A percentile compares a stretch with the other conserved stretches of the same genome.
phyloP scores from a whole-genome alignment of 2,113 vertebrate genomes.

The Ctenomys sociabilis region DNA sequence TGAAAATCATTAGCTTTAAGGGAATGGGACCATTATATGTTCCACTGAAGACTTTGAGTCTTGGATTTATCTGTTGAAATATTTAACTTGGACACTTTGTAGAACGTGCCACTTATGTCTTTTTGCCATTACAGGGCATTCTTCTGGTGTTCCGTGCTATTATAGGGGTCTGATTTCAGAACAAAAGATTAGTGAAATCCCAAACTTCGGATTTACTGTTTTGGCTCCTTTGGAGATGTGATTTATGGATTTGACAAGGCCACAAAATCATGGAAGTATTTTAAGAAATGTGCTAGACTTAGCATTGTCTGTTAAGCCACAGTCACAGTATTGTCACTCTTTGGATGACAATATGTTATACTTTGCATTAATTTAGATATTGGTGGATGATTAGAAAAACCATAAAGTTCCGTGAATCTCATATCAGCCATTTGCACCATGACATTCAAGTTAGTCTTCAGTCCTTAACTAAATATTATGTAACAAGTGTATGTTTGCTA shows the following conservation, averaged over 20 bases:
- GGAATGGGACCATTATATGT: slow-evolving; percentile 18
- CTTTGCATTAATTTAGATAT: slow-evolving; percentile 52
- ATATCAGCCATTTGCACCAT: not conserved
- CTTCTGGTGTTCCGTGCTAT: not conserved
- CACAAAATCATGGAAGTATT: slow-evolving; percentile 31
- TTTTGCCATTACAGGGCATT: not conserved
- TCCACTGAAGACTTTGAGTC: not conserved
- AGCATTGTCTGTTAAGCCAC: not conserved
- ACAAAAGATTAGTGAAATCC: slow-evolving; percentile 23
- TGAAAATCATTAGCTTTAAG: slow-evolving; percentile 19
- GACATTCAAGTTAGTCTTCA: slow-evolving; percentile 22
- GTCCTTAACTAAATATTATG: slow-evolving; percentile 2
- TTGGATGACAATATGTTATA: not conserved
- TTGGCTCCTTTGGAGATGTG: not conserved
- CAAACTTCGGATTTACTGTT: not conserved
- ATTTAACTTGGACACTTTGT: not conserved
- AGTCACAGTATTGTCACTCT: not conserved
- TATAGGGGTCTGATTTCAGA: not conserved
- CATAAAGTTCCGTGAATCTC: slow-evolving; percentile 30
- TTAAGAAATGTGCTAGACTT: slow-evolving; percentile 23
- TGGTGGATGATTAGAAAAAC: slow-evolving; percentile 16
- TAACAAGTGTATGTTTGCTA: not conserved
- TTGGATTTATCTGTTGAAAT: not conserved
- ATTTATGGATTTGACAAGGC: not conserved
- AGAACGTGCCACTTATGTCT: not conserved